Evolutionary conservation across 2,113 vertebrate species (phyloP).

Genomic region (Oreochromis tanganicae): DNA sequence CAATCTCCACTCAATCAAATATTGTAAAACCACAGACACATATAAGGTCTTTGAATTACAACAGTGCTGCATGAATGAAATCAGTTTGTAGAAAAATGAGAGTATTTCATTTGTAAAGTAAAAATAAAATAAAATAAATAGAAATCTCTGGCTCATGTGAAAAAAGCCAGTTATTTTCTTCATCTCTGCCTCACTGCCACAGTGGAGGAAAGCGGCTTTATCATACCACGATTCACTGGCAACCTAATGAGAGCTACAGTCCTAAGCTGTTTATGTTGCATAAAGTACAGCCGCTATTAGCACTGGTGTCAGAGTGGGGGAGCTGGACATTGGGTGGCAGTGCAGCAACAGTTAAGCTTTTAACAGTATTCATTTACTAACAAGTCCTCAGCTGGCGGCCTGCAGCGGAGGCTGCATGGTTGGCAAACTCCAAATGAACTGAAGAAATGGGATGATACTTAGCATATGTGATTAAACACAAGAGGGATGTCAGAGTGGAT

Average conservation of each 20-base stretch:
- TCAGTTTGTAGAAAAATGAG: not conserved
- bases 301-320: not conserved
- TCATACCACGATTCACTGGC: conserved; percentile 21
- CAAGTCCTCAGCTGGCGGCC: not conserved
- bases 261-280: conserved; percentile 39
- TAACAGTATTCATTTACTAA: not conserved
- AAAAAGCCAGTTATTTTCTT: not conserved
- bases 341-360: not conserved
- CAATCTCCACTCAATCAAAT: not conserved
- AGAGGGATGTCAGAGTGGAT: not conserved
- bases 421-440: not conserved
- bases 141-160: not conserved
- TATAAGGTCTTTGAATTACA: not conserved
- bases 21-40: not conserved
- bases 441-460: not conserved
- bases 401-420: not conserved
- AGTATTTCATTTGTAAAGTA: not conserved
- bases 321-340: not conserved
- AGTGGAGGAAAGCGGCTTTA: conserved; percentile 16
- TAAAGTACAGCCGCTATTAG: conserved; percentile 19
- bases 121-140: not conserved
- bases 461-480: not conserved
- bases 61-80: not conserved
- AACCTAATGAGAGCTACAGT: conserved; percentile 22
- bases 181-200: not conserved